phyloP scores from a whole-genome alignment of 2,888 invertebrate genomes.

The Melolontha melolontha region DNA sequence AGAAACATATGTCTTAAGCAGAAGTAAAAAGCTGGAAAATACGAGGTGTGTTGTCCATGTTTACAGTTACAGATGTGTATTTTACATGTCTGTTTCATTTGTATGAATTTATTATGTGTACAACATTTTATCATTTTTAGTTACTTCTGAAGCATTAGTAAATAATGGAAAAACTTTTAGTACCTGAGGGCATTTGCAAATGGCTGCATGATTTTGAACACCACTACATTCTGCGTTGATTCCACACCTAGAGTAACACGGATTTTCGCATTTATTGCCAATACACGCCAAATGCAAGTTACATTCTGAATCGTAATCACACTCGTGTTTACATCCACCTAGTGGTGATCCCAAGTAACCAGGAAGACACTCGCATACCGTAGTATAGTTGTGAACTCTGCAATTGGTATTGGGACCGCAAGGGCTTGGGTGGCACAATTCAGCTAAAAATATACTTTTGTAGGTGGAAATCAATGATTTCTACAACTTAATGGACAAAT shows the following conservation, averaged over 20 bases:
- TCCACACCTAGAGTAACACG: conserved; percentile 81
- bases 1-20: too few relatives aligned
- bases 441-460: conserved; percentile 70
- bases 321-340: conserved; percentile 84
- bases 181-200: conserved; percentile 85
- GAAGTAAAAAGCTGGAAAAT: too few relatives aligned
- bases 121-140: too few relatives aligned
- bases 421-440: conserved; percentile 85
- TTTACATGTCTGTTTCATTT: too few relatives aligned
- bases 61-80: too few relatives aligned
- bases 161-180: conserved; percentile 48
- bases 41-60: too few relatives aligned
- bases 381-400: conserved; percentile 80
- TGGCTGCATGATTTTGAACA: conserved; percentile 79
- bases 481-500: not conserved
- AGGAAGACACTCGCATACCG: conserved; percentile 83
- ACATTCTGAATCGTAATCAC: conserved; percentile 83
- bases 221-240: conserved; percentile 82
- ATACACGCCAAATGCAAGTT: conserved; percentile 78
- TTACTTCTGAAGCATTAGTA: too few relatives aligned
- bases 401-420: conserved; percentile 87
- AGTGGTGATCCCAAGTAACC: conserved; percentile 83
- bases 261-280: conserved; percentile 80
- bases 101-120: too few relatives aligned
- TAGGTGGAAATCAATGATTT: not conserved